Conservation (phyloP, 2,888 invertebrate species). For the Protodeltote pygarga region DNA sequence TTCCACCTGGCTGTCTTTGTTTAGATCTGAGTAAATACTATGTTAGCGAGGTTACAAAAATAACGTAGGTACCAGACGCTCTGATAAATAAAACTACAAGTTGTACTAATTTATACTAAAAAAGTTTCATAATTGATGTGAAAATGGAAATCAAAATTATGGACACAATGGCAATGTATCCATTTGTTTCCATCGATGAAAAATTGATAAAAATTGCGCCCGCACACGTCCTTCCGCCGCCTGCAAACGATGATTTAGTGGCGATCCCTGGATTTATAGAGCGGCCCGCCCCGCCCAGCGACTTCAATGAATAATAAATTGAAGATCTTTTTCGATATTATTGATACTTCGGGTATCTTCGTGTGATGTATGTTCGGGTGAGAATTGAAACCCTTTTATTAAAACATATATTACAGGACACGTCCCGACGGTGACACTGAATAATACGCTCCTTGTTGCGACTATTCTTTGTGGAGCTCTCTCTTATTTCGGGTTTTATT, state of each 20-base stretch:
- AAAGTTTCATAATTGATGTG: conserved; percentile 6
- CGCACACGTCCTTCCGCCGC: conserved; percentile 66
- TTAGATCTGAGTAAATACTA: conserved; percentile 72
- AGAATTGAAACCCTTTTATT: conserved; percentile 86
- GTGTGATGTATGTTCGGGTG: conserved; percentile 80
- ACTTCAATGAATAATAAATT: conserved; percentile 85
- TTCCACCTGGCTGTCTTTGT: conserved; percentile 77
- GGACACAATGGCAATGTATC: conserved; percentile 58
- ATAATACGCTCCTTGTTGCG: conserved; percentile 83
- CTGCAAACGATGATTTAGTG: conserved; percentile 81
- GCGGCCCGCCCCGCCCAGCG: conserved; percentile 69
- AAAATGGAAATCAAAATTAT: conserved; percentile 53
- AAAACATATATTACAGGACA: conserved; percentile 85
- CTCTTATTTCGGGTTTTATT: conserved; percentile 81
- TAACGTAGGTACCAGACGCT: no score
- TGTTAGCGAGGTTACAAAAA: conserved; percentile 64
- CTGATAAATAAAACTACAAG: conserved; percentile 25
- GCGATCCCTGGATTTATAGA: conserved; percentile 80
- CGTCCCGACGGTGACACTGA: conserved; percentile 83
- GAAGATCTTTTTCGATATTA: conserved; percentile 82
- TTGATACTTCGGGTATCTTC: conserved; percentile 80
- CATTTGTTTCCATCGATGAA: conserved; percentile 66
- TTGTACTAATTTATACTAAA: conserved; percentile 12
- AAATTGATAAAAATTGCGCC: conserved; percentile 71
- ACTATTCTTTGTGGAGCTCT: conserved; percentile 74